phyloP scores from a whole-genome alignment of 2,113 vertebrate species.

The Pygoscelis adeliae region DNA sequence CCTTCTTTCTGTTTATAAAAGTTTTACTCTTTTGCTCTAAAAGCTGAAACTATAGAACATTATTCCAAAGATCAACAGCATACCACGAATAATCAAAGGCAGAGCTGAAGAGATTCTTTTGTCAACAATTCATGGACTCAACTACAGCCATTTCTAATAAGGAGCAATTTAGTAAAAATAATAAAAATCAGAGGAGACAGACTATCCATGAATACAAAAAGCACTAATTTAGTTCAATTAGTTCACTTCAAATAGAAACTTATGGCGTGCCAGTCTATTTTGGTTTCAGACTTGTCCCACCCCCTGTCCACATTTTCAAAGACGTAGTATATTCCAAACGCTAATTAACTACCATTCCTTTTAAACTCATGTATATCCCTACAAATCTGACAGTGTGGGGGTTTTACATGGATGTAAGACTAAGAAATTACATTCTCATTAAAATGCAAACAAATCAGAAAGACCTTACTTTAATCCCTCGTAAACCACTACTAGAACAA shows the following conservation, averaged over 20 bases:
- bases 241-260: conserved; percentile 49
- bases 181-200: conserved; percentile 36
- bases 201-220: conserved; percentile 7
- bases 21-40: neutral
- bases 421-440: conserved; percentile 25
- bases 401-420: neutral
- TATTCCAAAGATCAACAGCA: conserved; percentile 7
- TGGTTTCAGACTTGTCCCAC: conserved; percentile 34
- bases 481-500: conserved; percentile 9
- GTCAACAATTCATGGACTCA: neutral
- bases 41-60: neutral
- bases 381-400: conserved; percentile 23
- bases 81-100: neutral
- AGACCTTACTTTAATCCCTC: neutral
- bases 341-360: conserved; percentile 37
- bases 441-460: conserved; percentile 46
- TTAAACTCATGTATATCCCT: conserved; percentile 29
- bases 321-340: neutral
- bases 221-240: conserved; percentile 54
- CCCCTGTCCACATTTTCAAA: conserved; percentile 24
- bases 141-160: conserved; percentile 20
- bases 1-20: neutral
- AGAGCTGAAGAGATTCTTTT: conserved; percentile 9
- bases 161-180: conserved; percentile 38
- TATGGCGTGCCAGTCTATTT: neutral